phyloP scores from a whole-genome alignment of 2,888 invertebrate species.

The Hirudinaria manillensis region DNA sequence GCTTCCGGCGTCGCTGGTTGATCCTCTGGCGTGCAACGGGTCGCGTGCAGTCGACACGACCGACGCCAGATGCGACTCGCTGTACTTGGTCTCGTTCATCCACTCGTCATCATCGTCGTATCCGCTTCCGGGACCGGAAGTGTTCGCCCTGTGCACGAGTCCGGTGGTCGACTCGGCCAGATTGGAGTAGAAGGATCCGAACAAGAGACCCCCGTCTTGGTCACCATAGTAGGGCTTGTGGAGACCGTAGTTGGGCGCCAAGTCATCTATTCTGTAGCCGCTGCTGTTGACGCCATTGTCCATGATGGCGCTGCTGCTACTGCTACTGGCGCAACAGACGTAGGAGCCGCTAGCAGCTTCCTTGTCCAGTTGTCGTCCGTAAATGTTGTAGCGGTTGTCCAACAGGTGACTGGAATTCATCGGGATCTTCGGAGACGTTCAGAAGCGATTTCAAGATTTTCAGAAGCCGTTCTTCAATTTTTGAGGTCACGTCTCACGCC shows the following conservation, averaged over 20 bases:
- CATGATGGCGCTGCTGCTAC: slow-evolving; percentile 6
- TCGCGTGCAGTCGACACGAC: slow-evolving; percentile 3
- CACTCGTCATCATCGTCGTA: slow-evolving; percentile 27
- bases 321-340: slow-evolving; percentile 5
- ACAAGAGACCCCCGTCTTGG: slow-evolving; percentile 11
- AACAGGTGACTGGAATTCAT: neutral
- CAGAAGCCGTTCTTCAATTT: too few relatives aligned
- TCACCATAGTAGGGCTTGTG: slow-evolving; percentile 26
- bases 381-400: neutral
- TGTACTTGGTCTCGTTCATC: slow-evolving; percentile 30
- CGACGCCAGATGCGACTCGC: slow-evolving; percentile 24
- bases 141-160: neutral
- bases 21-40: neutral
- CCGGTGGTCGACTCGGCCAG: slow-evolving; percentile 6
- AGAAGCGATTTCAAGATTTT: too few relatives aligned
- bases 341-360: neutral
- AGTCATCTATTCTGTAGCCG: slow-evolving; percentile 11
- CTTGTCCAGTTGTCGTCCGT: slow-evolving; percentile 7
- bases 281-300: slow-evolving; percentile 11
- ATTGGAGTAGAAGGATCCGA: slow-evolving; percentile 28
- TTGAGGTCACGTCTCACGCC: too few relatives aligned
- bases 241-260: slow-evolving; percentile 11
- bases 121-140: slow-evolving; percentile 1
- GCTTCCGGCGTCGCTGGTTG: slow-evolving; percentile 10
- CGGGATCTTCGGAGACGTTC: neutral